Percentiles rank a stretch among this genome's conserved stretches.
These are phyloP conservation scores for Phallusia fumigata DNA, from an alignment of 23 tunicate species.

Conservation along the genomic window DNA sequence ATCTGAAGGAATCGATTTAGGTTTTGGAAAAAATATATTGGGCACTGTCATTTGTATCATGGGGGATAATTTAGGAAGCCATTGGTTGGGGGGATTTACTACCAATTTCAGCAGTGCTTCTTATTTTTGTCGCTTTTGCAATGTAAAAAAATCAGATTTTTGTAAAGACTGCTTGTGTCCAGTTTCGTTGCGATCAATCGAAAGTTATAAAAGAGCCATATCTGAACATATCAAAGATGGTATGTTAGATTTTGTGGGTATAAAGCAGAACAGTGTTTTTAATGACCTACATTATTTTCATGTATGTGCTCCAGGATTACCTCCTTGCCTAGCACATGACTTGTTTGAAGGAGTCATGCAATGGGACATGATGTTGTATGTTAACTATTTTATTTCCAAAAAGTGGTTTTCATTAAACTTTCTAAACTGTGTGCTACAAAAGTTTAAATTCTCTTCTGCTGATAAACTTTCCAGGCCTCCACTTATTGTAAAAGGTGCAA, in stretches of 20 bases:
- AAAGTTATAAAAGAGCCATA: neutral
- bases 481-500: neutral
- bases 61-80: constrained; percentile 61
- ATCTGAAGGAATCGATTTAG: constrained; percentile 31
- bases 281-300: constrained; percentile 38
- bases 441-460: neutral
- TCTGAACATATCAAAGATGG: neutral
- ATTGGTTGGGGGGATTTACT: constrained; percentile 43
- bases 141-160: constrained; percentile 5
- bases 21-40: constrained; percentile 1
- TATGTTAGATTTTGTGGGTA: neutral
- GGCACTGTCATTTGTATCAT: constrained; percentile 23
- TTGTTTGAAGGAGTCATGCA: constrained; percentile 41
- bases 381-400: constrained; percentile 6
- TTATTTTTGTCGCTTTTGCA: constrained; percentile 26
- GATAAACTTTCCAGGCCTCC: constrained; percentile 20
- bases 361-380: constrained; percentile 35
- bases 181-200: neutral
- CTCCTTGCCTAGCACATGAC: constrained; percentile 48
- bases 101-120: constrained; percentile 36
- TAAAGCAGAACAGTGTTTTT: constrained; percentile 17
- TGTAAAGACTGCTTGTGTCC: neutral
- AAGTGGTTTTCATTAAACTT: constrained; percentile 23
- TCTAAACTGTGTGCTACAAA: constrained; percentile 16
- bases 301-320: constrained; percentile 48